phyloP scores from a whole-genome alignment of 2,113 vertebrate species.

The Paedocypris sp. region DNA sequence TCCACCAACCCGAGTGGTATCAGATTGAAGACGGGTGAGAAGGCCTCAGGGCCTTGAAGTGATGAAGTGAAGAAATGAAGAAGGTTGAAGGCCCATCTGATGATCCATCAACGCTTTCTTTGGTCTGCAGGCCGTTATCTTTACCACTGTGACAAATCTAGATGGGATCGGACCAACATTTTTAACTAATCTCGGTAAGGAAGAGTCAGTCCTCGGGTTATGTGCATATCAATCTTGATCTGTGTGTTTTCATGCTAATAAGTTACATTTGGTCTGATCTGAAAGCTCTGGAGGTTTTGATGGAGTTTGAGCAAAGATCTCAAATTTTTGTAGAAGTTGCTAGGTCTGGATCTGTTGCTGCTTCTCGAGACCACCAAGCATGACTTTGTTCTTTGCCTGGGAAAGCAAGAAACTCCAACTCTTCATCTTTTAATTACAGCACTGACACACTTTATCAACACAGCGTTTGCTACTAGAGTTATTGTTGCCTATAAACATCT shows the following conservation, averaged over 20 bases:
- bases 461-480: constrained; percentile 19
- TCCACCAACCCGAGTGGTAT: not conserved
- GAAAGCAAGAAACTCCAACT: not conserved
- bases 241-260: constrained; percentile 11
- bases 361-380: constrained; percentile 32
- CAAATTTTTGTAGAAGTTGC: too few species aligned
- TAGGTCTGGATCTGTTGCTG: constrained; percentile 8
- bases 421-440: constrained; percentile 32
- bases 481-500: constrained; percentile 25
- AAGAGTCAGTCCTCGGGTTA: constrained; percentile 2
- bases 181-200: constrained; percentile 13
- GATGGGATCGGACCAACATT: constrained; percentile 11
- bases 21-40: constrained; percentile 4
- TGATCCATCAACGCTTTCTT: constrained; percentile 2
- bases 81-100: not conserved
- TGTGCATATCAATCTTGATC: not conserved
- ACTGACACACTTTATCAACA: not conserved
- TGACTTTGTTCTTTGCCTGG: constrained; percentile 30
- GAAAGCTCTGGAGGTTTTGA: too few species aligned
- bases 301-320: too few species aligned
- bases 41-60: not conserved
- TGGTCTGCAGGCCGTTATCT: constrained; percentile 18
- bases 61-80: not conserved
- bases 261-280: too few species aligned
- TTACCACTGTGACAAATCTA: constrained; percentile 13